Base-by-base conservation (phyloP, 2,113 vertebrate genomes). In the Limanda limanda region DNA sequence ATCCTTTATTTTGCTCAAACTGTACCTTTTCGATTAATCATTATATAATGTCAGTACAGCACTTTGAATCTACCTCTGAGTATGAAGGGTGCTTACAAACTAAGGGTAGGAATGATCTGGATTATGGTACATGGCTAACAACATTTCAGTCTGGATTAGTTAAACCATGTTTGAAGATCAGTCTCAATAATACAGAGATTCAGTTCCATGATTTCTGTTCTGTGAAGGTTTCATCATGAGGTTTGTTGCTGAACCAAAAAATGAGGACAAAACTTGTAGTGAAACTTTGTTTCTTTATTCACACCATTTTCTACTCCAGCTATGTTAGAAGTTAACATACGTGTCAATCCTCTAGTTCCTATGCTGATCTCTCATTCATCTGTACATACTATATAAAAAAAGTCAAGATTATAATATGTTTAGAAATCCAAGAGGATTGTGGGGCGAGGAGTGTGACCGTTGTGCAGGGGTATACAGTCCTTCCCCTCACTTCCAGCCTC, bases 241-340 rank as follows among this genome's bases (percentile, higher is more conserved):
- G 35, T 37, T 37, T 37, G 35, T 10, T 37, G 35, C 45, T 47
- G 47, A 15, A 18, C 47, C 15, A 58, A 45, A n/a, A 45, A 62
- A 59, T 21, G 14, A 58, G 78, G 17, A 69, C 61, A 62, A 2
- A 9, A 23, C 21, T 20, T 73, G 62, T 91, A 78, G 64, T 86
- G 86, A 94, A 93, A 93, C 66, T 9, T 86, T 64, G 71, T 86
- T 86, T 89, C 86, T 94, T 94, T 93, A 94, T 95, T 94, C 91
- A 93, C 91, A 92, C 85, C 79, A 78, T 86, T 90, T 92, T 91
- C 91, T 95, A 94, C 78, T 92, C 81, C 89, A 93, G 78, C 93
- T 95, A 94, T 92, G 92, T 94, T 94, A 94, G 91, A 93, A 93
- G 88, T 90, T 92, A 92, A 93, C 92, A 89, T 87, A 88, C 68